Base-by-base conservation (phyloP, 2,888 invertebrate species). In the Lamellibrachia columna region DNA sequence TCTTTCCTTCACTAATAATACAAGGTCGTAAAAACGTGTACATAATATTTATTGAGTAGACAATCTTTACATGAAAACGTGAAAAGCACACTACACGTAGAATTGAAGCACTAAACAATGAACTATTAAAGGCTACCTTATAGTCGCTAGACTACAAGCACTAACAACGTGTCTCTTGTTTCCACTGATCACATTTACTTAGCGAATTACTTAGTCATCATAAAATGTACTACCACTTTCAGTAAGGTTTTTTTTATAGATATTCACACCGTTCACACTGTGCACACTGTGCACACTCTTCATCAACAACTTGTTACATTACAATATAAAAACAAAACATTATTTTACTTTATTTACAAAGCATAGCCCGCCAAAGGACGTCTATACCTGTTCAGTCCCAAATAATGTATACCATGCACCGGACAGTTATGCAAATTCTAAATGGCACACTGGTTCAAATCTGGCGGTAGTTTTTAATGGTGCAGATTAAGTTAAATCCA, bases 41-140 rank as follows among this genome's bases (percentile, higher is more conserved):
- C 75, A 75, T 75, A n/a, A 15, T 75, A 75, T 75, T 75, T 75
- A 75, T 75, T 75, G 75, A 75, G 22, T 75, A n/a, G 75, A 75
- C 75, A 75, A 75, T 75, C 75, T 75, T 75, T 75, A 75, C 75
- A 75, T 75, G 75, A 22, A 15, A 75, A 75, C 75, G 75, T 75
- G 6, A 15, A 75, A 75, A 75, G 75, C 75, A n/a, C 22, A 75
- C 75, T 75, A 22, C 75, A 75, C 75, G 2, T 75, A 75, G 22
- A 75, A 75, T 75, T 75, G 22, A 75, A 15, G n/a, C 22, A 75
- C 75, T 75, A 75, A 75, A 75, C 75, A 75, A 75, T n/a, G 75
- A 75, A 11, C n/a, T 0, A 75, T 75, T 75, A 75, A 75, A 4
- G 15, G 75, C 75, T 75, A 75, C 75, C 3, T 75, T 75, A 75